phyloP scores from a whole-genome alignment of 2,113 vertebrate species.

The Microcebus ravelobensis region DNA sequence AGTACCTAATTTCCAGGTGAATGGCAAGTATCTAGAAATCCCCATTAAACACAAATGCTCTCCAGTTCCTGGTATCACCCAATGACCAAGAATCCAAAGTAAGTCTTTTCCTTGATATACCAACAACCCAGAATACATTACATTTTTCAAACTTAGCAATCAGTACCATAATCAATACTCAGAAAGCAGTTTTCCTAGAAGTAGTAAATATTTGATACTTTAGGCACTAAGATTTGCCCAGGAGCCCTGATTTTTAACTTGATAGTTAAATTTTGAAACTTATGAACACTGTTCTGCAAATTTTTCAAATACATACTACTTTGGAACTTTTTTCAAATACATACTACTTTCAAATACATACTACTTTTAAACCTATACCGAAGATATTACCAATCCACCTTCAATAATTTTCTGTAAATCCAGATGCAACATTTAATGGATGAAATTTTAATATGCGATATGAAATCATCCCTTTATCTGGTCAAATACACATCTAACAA shows the following conservation, averaged over 20 bases:
- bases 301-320: background rate
- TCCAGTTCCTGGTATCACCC: background rate
- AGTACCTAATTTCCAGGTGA: background rate
- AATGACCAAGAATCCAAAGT: background rate
- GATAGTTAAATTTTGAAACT: slow-evolving; percentile 1
- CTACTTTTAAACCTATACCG: background rate
- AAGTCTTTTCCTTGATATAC: background rate
- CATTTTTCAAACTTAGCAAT: slow-evolving; percentile 14
- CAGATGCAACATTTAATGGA: background rate
- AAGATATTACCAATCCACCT: slow-evolving; percentile 4
- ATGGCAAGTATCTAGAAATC: slow-evolving; percentile 4
- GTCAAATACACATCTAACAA: slow-evolving; percentile 47
- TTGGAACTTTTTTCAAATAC: slow-evolving; percentile 1
- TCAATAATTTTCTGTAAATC: slow-evolving; percentile 29
- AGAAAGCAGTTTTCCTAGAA: slow-evolving; percentile 34
- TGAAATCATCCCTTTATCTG: slow-evolving; percentile 40
- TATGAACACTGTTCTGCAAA: background rate
- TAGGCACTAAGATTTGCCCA: background rate
- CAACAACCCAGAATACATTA: background rate
- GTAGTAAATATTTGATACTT: slow-evolving; percentile 19
- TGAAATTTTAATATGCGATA: slow-evolving; percentile 13
- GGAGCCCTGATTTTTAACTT: background rate
- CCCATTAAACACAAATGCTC: background rate
- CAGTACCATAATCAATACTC: background rate
- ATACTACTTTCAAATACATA: background rate